These are phyloP conservation scores for Leptocoma aspasia DNA, from an alignment of 2,113 vertebrate genomes.

Conservation along the genomic window DNA sequence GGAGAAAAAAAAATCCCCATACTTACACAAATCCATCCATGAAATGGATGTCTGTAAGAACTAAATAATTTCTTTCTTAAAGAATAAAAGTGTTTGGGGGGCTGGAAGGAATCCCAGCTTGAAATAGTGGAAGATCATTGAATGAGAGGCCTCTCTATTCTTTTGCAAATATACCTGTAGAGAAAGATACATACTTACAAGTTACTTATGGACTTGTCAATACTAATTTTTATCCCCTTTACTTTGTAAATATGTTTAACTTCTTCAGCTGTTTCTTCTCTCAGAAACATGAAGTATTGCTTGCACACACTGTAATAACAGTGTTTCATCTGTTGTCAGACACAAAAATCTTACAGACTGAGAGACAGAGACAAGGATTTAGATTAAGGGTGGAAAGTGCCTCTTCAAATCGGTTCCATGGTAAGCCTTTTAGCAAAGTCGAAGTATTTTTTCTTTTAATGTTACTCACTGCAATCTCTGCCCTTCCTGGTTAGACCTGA, in stretches of 20 bases:
- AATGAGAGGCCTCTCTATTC: not conserved
- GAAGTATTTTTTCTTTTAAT: not conserved
- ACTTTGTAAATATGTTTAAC: not conserved
- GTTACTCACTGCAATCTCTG: not conserved
- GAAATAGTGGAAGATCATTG: not conserved
- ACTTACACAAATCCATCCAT: not conserved
- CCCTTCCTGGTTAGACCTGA: not conserved
- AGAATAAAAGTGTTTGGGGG: not conserved
- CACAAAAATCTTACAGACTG: not conserved
- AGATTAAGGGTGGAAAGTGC: not conserved
- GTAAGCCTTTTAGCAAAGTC: not conserved
- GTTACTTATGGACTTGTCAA: not conserved
- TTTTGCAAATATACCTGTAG: not conserved
- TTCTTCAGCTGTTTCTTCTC: not conserved
- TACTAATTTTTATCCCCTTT: not conserved
- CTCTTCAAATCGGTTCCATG: not conserved
- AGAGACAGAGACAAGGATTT: not conserved
- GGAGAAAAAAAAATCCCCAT: not conserved
- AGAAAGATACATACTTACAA: not conserved
- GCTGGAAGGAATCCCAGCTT: not conserved
- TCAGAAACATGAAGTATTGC: not conserved
- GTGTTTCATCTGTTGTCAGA: not conserved
- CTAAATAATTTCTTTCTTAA: not conserved
- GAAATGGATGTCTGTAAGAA: not conserved
- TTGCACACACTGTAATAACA: not conserved